A percentile compares a stretch with the other conserved stretches of the same genome.
Evolutionary conservation across 2,113 vertebrate genomes (phyloP).

Genomic region (Mastomys coucha): DNA sequence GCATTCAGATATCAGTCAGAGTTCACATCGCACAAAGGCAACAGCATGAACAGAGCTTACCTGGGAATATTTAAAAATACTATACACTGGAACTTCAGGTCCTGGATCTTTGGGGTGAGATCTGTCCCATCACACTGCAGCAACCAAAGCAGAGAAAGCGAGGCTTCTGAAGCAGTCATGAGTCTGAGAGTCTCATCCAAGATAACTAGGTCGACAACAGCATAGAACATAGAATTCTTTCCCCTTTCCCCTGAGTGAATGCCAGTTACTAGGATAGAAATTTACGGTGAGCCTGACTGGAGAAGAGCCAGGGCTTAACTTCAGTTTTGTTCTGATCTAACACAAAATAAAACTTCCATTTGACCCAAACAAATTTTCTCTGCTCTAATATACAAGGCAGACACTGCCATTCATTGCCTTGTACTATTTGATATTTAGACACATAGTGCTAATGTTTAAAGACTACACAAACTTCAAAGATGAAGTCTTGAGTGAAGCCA

Average conservation of each 20-base stretch:
- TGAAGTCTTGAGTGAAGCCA: not conserved
- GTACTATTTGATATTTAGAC: not conserved
- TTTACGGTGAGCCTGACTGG: not conserved
- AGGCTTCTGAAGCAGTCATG: conserved; percentile 76
- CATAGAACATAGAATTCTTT: not conserved
- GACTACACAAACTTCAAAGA: not conserved
- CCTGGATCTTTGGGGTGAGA: conserved; percentile 93
- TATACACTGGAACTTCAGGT: conserved; percentile 93
- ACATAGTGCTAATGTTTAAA: not conserved
- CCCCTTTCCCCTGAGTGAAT: too few relatives aligned
- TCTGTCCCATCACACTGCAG: conserved; percentile 92
- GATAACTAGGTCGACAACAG: not conserved
- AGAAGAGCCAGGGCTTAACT: not conserved
- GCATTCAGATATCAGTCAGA: not conserved
- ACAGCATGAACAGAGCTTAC: conserved; percentile 80
- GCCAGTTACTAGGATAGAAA: not conserved
- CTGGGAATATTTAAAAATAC: conserved; percentile 94
- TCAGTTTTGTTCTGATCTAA: not conserved
- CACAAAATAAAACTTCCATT: not conserved
- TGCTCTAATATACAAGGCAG: conserved; percentile 5
- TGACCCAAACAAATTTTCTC: not conserved
- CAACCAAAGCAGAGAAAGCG: conserved; percentile 81
- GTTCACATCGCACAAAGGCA: not conserved
- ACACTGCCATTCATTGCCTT: not conserved
- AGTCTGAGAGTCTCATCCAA: not conserved